phyloP scores from a whole-genome alignment of 1,140 invertebrate species.

The Neodiprion pinetum region DNA sequence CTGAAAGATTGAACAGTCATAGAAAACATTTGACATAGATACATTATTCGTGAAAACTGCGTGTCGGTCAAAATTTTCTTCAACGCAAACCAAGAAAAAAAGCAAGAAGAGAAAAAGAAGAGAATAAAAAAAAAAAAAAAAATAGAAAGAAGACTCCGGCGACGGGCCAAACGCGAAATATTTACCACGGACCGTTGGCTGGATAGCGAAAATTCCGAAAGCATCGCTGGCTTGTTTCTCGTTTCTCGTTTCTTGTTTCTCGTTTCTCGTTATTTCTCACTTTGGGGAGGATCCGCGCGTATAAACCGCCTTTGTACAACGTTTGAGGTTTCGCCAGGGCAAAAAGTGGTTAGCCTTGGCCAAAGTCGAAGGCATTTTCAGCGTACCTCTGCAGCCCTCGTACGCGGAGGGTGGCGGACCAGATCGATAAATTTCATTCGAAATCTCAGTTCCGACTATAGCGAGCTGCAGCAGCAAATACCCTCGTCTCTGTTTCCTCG shows the following conservation, averaged over 20 bases:
- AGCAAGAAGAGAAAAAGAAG: conserved; percentile 27
- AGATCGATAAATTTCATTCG: neutral
- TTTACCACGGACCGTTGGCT: conserved; percentile 36
- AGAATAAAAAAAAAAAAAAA: conserved; percentile 20
- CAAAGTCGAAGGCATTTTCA: neutral
- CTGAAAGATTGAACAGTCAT: too few species aligned
- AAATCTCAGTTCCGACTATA: neutral
- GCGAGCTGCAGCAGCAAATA: neutral
- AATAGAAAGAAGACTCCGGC: conserved; percentile 33
- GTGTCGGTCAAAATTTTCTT: neutral
- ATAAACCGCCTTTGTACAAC: conserved; percentile 40
- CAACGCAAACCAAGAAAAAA: conserved; percentile 35
- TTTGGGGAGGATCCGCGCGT: neutral
- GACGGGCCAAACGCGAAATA: conserved; percentile 30
- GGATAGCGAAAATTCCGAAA: conserved; percentile 34
- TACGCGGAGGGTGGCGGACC: neutral
- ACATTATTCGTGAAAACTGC: neutral
- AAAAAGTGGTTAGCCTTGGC: conserved; percentile 35
- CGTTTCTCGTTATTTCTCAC: conserved; percentile 30
- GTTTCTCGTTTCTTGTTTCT: too few species aligned
- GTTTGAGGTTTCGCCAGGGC: conserved; percentile 46
- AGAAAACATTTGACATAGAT: neutral
- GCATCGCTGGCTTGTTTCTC: neutral
- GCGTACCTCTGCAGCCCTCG: neutral
- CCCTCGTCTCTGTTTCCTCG: neutral